Base-by-base conservation (phyloP, 2,113 vertebrate species). In the Phylloscopus trochilus region DNA sequence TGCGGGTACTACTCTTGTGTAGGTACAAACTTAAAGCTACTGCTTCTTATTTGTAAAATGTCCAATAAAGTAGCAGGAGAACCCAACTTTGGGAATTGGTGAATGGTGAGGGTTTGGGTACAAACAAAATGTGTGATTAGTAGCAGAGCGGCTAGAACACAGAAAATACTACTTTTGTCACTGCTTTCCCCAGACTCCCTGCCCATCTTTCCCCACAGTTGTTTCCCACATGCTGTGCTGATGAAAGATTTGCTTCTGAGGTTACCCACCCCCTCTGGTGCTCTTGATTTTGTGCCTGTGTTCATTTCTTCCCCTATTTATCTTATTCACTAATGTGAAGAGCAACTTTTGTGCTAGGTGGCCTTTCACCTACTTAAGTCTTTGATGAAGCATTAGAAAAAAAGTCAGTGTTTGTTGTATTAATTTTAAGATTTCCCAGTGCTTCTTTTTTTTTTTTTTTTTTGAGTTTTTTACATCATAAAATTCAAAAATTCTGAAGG, bases 1-100 rank as follows among this genome's bases (percentile, higher is more conserved):
- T n/a, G n/a, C n/a, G n/a, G n/a, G n/a, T n/a, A n/a, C 8, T 43
- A 4, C n/a, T 30, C 1, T 0, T 8, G 6, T 41, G 22, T 22
- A 46, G 35, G 23, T 4, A 19, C 26, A 62, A 70, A 33, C 7
- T 75, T 51, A 41, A 82, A 78, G 11, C 12, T n/a, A n/a, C n/a
- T 46, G 22, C 30, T 21, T 10, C 43, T 58, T 58, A 11, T 12
- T 10, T 37, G 2, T 60, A 19, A 63, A 59, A 5, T 16, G 7
- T n/a, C 46, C 43, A 44, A 0, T 53, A 52, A 70, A 81, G 58
- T 20, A 47, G 14, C 30, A 68, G 37, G 26, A 82, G 28, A 83
- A 47, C 4, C 1, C 8, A 68, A 2, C 15, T 35, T 30, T n/a
- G 7, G 53, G 8, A 31, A 24, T 15, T 69, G 9, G 8, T n/a